Evolutionary conservation across 2,888 invertebrate genomes (phyloP), one percentile per base, ranked within the genome.

Genomic region (Argynnis bischoffii): DNA sequence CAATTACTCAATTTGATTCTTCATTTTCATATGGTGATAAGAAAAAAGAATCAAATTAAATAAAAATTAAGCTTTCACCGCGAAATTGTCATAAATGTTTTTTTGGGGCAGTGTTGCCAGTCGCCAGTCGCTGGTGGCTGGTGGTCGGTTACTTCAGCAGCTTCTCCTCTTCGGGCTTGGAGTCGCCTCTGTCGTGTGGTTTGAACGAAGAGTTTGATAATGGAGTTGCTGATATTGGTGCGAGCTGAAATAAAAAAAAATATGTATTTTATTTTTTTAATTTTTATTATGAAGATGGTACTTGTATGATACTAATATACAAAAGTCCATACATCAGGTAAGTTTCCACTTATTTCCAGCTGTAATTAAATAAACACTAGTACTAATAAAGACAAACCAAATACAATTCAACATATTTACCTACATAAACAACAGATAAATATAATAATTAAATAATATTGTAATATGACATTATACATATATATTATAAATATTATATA

Each of bases 121-220:
- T 68, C 21, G 65, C 61, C 57, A n/a, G n/a, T n/a, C n/a, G n/a
- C 15, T 78, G 66, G 53, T 78, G 66, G 53, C 61, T 57, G 60
- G 68, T 77, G 73, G 81, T 88, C 1, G 1, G 88, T 79, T 89
- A 84, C 65, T 88, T 89, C 11, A 91, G 79, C 26, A 91, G 81
- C 69, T 82, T 87, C 59, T 91, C 90, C 71, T 90, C 88, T 64
- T 89, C 89, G 0, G 88, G 81, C 65, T 83, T 81, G 16, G 73
- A 60, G 3, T 75, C 67, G 6, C 79, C 76, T 67, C 78, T 77
- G 2, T 83, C 82, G n/a, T 74, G 67, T 0, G 78, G 54, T 63
- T 81, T 87, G 80, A 86, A 89, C 0, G 83, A 83, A 0, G 88
- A 75, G 70, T 88, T 88, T 0, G 88, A 87, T 59, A 77, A 77